Base-by-base conservation (phyloP, 2,888 invertebrate genomes). In the Pelosia muscerda region DNA sequence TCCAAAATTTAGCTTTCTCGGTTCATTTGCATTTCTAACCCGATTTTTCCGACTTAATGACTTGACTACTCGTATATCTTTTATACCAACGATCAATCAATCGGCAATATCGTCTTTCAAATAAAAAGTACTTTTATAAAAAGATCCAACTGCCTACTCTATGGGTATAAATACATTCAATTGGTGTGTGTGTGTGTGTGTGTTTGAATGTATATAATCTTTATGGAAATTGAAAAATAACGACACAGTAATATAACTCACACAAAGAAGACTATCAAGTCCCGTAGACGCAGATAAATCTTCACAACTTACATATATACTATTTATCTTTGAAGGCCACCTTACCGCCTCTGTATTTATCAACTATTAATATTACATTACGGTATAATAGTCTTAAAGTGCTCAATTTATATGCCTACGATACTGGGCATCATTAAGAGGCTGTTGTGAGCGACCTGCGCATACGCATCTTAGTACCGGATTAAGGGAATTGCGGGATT, bases 321-420 rank as follows among this genome's bases (percentile, higher is more conserved):
- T 57, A 56, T 57, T 57, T 9, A 57, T n/a, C 49, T 49, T n/a
- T n/a, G n/a, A 49, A n/a, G 15, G 8, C 19, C 5, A 49, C 49
- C 49, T n/a, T 15, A n/a, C 49, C 49, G n/a, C 19, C 49, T n/a
- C 49, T n/a, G 49, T 49, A 49, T 49, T 49, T 49, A 49, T 49
- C n/a, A n/a, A 49, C 49, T 49, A 49, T 63, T 63, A 55, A 34
- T 25, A 38, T 49, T 22, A 56, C 31, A 34, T 31, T 26, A 56
- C 23, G 15, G 19, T 58, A 19, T 63, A 55, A 54, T 34, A 23
- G 23, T 31, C 13, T 4, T 13, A 22, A 58, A 63, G 55, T 13
- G n/a, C 38, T 2, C 38, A 65, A 26, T 53, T 49, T 42, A 56
- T 25, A 38, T 19, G n/a, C 38, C 5, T 4, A 2, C 23, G 38